These are phyloP conservation scores for Apogon hyalosoma DNA, from an alignment of 2,797 vertebrate species.

Conservation along the genomic window DNA sequence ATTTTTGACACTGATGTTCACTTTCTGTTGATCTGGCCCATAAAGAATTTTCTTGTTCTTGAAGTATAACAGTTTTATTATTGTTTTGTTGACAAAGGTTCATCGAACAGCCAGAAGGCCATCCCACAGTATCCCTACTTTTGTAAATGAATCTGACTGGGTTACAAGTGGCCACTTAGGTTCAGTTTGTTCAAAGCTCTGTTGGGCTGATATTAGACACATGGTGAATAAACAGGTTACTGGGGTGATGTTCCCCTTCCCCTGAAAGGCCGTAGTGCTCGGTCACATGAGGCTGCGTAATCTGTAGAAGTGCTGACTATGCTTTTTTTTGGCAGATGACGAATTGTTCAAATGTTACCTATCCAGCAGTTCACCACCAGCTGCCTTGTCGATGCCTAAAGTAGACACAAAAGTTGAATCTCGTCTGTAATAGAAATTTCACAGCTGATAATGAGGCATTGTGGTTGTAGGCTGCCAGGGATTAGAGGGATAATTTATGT, in stretches of 20 bases:
- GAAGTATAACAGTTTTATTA: conserved; percentile 14
- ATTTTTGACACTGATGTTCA: too few species aligned
- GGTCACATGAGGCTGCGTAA: conserved; percentile 53
- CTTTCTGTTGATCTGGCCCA: too few species aligned
- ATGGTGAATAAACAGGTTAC: background rate
- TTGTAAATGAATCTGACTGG: background rate
- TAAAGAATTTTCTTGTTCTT: conserved; percentile 18
- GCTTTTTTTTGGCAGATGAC: conserved; percentile 33
- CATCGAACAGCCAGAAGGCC: background rate
- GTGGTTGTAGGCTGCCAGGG: background rate
- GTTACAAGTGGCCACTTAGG: background rate
- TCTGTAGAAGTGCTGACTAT: conserved; percentile 41
- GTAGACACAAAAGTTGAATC: conserved; percentile 27
- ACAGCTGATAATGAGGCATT: conserved; percentile 2
- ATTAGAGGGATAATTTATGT: background rate
- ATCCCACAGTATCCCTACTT: conserved; percentile 5
- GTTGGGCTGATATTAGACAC: background rate
- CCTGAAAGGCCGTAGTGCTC: conserved; percentile 9
- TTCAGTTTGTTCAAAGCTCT: conserved; percentile 4
- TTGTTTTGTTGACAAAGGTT: conserved; percentile 28
- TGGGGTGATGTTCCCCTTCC: background rate
- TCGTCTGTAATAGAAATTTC: conserved; percentile 22
- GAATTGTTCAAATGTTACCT: conserved; percentile 26
- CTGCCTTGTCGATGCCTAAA: conserved; percentile 13
- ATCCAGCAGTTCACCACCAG: conserved; percentile 11